Evolutionary conservation across 2,888 invertebrate genomes (phyloP).

Genomic region (Xestia xanthographa): DNA sequence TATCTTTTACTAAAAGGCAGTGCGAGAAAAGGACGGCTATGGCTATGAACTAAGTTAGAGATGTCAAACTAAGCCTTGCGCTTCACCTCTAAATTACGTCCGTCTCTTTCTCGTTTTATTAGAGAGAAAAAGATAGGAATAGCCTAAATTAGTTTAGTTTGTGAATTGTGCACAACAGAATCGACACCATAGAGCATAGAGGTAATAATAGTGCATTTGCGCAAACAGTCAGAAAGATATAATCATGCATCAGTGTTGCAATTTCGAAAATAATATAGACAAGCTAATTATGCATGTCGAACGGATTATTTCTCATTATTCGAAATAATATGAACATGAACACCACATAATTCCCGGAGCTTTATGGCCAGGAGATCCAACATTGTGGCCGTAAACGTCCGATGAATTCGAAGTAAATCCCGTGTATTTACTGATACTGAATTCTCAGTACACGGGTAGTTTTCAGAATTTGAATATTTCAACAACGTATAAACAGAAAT

Average conservation of each 20-base stretch:
- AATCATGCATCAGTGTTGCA: slow-evolving; percentile 8
- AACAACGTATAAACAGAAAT: slow-evolving; percentile 14
- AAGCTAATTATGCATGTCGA: background rate
- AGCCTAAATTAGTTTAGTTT: too few species aligned
- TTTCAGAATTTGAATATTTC: slow-evolving; percentile 35
- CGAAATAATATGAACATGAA: background rate
- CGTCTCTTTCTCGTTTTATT: too few species aligned
- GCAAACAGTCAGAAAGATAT: background rate
- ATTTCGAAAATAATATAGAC: slow-evolving; percentile 22
- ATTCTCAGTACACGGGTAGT: slow-evolving; percentile 18
- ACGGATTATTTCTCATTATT: slow-evolving; percentile 9
- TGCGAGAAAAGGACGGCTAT: too few species aligned
- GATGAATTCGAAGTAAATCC: slow-evolving; percentile 14
- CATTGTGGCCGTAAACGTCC: background rate
- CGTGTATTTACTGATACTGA: background rate
- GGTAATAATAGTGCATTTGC: slow-evolving; percentile 24
- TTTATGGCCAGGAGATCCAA: background rate
- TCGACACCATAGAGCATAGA: background rate
- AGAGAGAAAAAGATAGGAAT: too few species aligned
- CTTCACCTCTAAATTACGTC: too few species aligned
- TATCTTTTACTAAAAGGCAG: too few species aligned
- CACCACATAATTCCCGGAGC: background rate
- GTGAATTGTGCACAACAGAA: too few species aligned
- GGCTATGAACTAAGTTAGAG: too few species aligned
- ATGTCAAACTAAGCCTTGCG: too few species aligned